A percentile compares a stretch with the other conserved stretches of the same genome.
phyloP scores from a whole-genome alignment of 1,140 invertebrate species.

The Sarcophaga peregrina region DNA sequence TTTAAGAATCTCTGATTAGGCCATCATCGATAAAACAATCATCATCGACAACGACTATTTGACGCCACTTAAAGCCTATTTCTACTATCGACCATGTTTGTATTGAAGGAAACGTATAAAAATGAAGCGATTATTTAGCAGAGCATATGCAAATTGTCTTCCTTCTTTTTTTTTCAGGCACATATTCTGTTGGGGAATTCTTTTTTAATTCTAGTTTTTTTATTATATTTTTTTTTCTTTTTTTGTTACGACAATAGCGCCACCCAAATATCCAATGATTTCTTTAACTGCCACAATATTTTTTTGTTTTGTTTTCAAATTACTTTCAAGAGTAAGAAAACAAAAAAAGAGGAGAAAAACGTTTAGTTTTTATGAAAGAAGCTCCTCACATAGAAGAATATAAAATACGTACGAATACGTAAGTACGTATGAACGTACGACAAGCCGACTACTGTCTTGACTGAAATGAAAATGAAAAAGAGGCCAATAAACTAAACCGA shows the following conservation, averaged over 20 bases:
- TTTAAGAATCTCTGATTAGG: constrained; percentile 16
- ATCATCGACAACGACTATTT: constrained; percentile 44
- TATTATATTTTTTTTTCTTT: constrained; percentile 1
- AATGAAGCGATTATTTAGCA: constrained; percentile 27
- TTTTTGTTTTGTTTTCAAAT: background rate
- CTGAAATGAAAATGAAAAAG: background rate
- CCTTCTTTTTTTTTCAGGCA: background rate
- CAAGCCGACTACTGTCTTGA: background rate
- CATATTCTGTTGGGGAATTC: too few relatives aligned
- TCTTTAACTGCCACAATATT: constrained; percentile 32
- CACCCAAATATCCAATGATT: constrained; percentile 35
- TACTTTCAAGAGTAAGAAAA: too few relatives aligned
- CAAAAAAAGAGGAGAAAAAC: background rate
- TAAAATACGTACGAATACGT: background rate
- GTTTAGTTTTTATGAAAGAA: background rate
- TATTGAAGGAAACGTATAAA: background rate
- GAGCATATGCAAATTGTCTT: constrained; percentile 32
- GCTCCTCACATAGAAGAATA: background rate
- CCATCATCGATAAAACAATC: constrained; percentile 35
- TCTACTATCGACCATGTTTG: background rate
- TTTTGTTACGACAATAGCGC: constrained; percentile 7
- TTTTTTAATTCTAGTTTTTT: too few relatives aligned
- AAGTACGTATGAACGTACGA: constrained; percentile 4
- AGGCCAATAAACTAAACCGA: constrained; percentile 31
- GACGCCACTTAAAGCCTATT: constrained; percentile 41